Percentiles rank a stretch among this genome's conserved stretches.
Evolutionary conservation across 1,140 invertebrate genomes (phyloP).

Genomic region (Arion vulgaris): DNA sequence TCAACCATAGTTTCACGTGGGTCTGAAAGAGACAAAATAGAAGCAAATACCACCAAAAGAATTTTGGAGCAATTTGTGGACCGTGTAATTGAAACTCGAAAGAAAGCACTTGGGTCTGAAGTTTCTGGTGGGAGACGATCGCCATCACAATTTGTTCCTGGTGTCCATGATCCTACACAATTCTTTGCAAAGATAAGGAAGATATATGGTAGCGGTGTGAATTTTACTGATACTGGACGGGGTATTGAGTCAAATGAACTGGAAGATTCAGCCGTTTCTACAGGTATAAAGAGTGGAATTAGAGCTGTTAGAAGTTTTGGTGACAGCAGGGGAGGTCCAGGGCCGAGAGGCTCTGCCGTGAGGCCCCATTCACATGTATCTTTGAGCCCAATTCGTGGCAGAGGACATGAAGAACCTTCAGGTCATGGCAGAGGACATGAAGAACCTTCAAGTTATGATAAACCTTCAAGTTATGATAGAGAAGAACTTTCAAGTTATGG

Average conservation of each 20-base stretch:
- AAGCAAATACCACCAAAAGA: neutral
- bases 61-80: too few species aligned
- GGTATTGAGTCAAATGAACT: neutral
- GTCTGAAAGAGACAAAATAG: neutral
- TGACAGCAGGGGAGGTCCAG: neutral
- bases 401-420: neutral
- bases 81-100: too few species aligned
- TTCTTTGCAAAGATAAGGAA: neutral
- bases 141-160: neutral
- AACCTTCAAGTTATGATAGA: too few species aligned
- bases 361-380: neutral
- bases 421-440: neutral
- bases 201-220: neutral
- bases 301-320: neutral
- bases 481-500: too few species aligned
- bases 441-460: too few species aligned
- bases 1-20: neutral
- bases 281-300: neutral
- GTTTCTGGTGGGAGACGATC: neutral
- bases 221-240: neutral
- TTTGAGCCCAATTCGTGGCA: neutral
- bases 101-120: neutral
- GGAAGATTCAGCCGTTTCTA: neutral
- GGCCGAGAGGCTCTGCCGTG: neutral
- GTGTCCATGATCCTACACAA: neutral